These are phyloP conservation scores for Pammene aurita DNA, from an alignment of 2,888 invertebrate species.

Conservation along the genomic window DNA sequence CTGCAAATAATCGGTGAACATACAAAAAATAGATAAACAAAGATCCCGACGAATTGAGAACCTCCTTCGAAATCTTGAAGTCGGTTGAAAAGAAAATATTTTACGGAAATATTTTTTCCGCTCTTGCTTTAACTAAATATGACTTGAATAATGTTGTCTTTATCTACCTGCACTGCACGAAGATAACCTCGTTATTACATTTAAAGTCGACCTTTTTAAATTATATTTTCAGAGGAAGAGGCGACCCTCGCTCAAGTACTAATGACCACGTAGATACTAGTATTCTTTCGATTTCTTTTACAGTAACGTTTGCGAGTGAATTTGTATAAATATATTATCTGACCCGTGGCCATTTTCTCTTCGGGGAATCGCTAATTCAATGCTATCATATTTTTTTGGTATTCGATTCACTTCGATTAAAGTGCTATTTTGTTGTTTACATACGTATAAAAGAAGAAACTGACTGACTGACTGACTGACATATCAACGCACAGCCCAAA, in stretches of 20 bases:
- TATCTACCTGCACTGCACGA: background rate
- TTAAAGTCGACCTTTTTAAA: constrained; percentile 9
- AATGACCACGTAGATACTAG: constrained; percentile 27
- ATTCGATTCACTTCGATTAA: background rate
- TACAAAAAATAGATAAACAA: too few relatives aligned
- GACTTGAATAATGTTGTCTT: background rate
- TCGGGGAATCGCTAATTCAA: background rate
- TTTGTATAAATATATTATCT: constrained; percentile 22
- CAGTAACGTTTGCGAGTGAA: constrained; percentile 15
- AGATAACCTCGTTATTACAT: background rate
- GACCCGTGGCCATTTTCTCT: constrained; percentile 24
- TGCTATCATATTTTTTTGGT: constrained; percentile 14
- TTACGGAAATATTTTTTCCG: too few relatives aligned
- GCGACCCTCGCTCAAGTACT: constrained; percentile 23
- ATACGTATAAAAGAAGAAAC: too few relatives aligned
- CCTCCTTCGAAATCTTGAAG: too few relatives aligned
- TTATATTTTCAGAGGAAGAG: constrained; percentile 4
- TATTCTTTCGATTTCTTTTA: constrained; percentile 21
- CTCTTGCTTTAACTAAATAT: too few relatives aligned
- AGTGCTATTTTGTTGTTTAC: too few relatives aligned
- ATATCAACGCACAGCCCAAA: too few relatives aligned
- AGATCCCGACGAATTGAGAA: too few relatives aligned
- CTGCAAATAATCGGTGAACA: too few relatives aligned
- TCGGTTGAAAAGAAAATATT: too few relatives aligned
- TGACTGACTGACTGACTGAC: too few relatives aligned